Evolutionary conservation across 2,888 invertebrate genomes (phyloP).

Genomic region (Eupithecia subumbrata): DNA sequence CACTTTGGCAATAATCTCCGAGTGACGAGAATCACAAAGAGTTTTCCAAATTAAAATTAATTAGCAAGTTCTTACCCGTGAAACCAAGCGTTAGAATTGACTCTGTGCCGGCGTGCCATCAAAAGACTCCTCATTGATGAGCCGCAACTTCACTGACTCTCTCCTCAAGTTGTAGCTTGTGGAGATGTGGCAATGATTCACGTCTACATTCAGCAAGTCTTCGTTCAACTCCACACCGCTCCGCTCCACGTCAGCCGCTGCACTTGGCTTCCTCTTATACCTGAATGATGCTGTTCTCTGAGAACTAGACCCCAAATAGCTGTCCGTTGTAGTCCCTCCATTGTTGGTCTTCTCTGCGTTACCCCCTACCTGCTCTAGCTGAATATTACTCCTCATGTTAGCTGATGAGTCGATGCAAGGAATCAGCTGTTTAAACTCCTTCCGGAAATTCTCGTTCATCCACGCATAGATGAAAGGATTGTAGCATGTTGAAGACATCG

Average conservation of each 20-base stretch:
- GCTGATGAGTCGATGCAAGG: slow-evolving; percentile 85
- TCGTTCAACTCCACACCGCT: slow-evolving; percentile 80
- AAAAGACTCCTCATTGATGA: slow-evolving; percentile 80
- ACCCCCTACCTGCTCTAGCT: slow-evolving; percentile 80
- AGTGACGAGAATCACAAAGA: neutral
- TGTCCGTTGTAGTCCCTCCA: slow-evolving; percentile 89
- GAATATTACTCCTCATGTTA: slow-evolving; percentile 70
- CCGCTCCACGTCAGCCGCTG: slow-evolving; percentile 85
- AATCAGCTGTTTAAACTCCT: slow-evolving; percentile 93
- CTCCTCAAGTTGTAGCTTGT: slow-evolving; percentile 78
- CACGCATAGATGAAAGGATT: slow-evolving; percentile 98
- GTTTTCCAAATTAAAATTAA: neutral
- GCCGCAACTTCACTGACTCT: slow-evolving; percentile 76
- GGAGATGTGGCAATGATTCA: slow-evolving; percentile 80
- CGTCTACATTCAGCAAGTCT: slow-evolving; percentile 73
- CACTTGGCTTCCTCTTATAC: slow-evolving; percentile 83
- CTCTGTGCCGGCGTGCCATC: slow-evolving; percentile 73
- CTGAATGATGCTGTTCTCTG: slow-evolving; percentile 81
- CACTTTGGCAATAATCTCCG: neutral
- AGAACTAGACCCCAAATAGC: slow-evolving; percentile 84
- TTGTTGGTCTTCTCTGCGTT: slow-evolving; percentile 89
- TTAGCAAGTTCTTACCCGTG: slow-evolving; percentile 61
- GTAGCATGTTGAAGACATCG: slow-evolving; percentile 98
- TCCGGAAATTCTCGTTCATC: slow-evolving; percentile 98
- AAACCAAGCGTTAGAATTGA: slow-evolving; percentile 79